Evolutionary conservation across 1,140 invertebrate species (phyloP), one percentile per base, ranked within the genome.

Genomic region (Halictus rubicundus): DNA sequence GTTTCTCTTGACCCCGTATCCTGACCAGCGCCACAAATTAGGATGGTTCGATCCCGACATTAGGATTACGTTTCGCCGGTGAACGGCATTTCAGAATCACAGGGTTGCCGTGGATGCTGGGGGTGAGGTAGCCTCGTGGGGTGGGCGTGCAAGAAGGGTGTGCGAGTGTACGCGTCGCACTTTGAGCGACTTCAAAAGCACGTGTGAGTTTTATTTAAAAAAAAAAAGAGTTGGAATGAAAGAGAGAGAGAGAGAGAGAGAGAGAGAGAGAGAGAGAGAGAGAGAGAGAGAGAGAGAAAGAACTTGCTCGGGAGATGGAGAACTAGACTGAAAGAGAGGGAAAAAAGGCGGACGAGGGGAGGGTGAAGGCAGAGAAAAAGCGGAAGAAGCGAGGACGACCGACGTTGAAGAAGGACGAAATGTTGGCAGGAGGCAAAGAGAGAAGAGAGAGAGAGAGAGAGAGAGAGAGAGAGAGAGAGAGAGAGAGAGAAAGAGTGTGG

Each of bases 161-260:
- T 49, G 25, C 25, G 42, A 23, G 64, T n/a, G 46, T 57, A 68
- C 63, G 49, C 49, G 73, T 68, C 49, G 63, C 52, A 42, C 73
- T 75, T 75, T 75, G 73, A 75, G 49, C 37, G 57, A 68, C 73
- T 75, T 68, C 64, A 68, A 75, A 75, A 75, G 64, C 49, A 59
- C 46, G 64, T 75, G 63, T 57, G 63, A 75, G 63, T 66, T 75
- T 57, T 68, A 42, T 68, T 68, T 16, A 27, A 59, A 54, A 66
- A 74, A n/a, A 54, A 74, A 21, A 14, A 10, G 7, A n/a, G 54
- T 16, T 16, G 14, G 39, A 19, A 8, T 3, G 14, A 16, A 27
- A 61, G 9, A 42, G 1, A 64, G 60, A 19, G 0, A 9, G 4
- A 5, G 16, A 9, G 32, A 23, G 16, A 4, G 5, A 19, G 0